phyloP scores from a whole-genome alignment of 2,113 vertebrate genomes.

The Lasiurus borealis region DNA sequence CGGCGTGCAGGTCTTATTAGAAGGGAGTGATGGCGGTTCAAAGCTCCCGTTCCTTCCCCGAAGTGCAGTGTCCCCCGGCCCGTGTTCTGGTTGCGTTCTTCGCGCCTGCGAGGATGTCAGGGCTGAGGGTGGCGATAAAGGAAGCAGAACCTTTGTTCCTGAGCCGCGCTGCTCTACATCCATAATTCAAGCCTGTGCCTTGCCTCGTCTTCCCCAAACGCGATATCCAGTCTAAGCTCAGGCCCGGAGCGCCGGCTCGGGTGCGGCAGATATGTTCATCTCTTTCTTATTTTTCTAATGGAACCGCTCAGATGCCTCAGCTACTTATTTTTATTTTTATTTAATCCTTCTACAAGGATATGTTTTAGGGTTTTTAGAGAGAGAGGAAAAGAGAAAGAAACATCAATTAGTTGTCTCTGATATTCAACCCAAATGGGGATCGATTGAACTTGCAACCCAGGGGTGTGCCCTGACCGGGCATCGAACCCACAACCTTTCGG shows the following conservation, averaged over 20 bases:
- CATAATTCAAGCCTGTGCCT: neutral
- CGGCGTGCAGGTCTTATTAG: neutral
- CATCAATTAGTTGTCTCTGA: neutral
- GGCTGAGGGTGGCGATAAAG: neutral
- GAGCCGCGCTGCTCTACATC: neutral
- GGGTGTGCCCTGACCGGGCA: neutral
- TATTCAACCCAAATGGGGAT: neutral
- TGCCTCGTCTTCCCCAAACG: neutral
- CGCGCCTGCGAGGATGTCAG: neutral
- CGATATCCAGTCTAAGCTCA: neutral
- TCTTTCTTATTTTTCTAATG: conserved; percentile 11
- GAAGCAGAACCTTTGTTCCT: conserved; percentile 26
- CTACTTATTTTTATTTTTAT: neutral
- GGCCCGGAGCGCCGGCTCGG: neutral
- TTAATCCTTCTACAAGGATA: neutral
- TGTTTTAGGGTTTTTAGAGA: neutral
- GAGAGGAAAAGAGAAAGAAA: neutral
- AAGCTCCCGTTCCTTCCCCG: neutral
- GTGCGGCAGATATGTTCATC: neutral
- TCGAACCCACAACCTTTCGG: neutral
- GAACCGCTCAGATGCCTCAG: neutral
- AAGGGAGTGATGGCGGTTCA: conserved; percentile 4
- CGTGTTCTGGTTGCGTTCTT: neutral
- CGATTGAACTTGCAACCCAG: neutral
- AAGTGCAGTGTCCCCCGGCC: neutral